Conservation (phyloP, 2,888 invertebrate genomes). For the Stegana nigrithorax region DNA sequence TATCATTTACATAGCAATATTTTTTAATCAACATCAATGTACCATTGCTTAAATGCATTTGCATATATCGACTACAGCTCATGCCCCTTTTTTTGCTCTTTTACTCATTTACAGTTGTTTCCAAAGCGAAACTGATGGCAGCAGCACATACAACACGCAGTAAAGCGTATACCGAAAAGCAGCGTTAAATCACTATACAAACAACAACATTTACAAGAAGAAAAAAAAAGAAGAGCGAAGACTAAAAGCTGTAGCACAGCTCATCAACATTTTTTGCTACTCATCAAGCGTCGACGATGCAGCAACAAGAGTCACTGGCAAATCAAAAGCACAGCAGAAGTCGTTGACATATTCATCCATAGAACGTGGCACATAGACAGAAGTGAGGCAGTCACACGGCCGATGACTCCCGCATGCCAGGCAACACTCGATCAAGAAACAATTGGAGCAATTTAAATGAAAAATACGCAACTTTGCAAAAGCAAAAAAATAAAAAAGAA, state of each 20-base stretch:
- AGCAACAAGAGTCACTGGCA: not conserved
- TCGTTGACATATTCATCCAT: too few species aligned
- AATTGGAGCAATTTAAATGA: slow-evolving; percentile 11
- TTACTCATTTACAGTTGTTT: slow-evolving; percentile 49
- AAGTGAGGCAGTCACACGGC: too few species aligned
- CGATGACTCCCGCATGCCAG: slow-evolving; percentile 6
- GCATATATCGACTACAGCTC: too few species aligned
- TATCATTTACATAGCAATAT: not conserved
- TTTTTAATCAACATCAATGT: slow-evolving; percentile 5
- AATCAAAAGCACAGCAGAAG: not conserved
- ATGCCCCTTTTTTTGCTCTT: slow-evolving; percentile 28
- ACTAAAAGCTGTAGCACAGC: slow-evolving; percentile 32
- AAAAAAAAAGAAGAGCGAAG: slow-evolving; percentile 26
- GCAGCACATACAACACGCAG: slow-evolving; percentile 24
- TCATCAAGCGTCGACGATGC: not conserved
- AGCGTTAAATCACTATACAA: not conserved
- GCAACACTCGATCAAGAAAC: slow-evolving; percentile 16
- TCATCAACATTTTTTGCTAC: too few species aligned
- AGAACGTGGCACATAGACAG: too few species aligned
- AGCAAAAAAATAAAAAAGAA: not conserved
- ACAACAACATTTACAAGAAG: slow-evolving; percentile 24
- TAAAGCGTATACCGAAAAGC: slow-evolving; percentile 36
- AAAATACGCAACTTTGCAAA: not conserved
- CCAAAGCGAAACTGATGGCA: slow-evolving; percentile 27
- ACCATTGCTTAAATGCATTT: not conserved